phyloP scores from a whole-genome alignment of 1,140 invertebrate genomes.

The Brachionus paranguensis region DNA sequence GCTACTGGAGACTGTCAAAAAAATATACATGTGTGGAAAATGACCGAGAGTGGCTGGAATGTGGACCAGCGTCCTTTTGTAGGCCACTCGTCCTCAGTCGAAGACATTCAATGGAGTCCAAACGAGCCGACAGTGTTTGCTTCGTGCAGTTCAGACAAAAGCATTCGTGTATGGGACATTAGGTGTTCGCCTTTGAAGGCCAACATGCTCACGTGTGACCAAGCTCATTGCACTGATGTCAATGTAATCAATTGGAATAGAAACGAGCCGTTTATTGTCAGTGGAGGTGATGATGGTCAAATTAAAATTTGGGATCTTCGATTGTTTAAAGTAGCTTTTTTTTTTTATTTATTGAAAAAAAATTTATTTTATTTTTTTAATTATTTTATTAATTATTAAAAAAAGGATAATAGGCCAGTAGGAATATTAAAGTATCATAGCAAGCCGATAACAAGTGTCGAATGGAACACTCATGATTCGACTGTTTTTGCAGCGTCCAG shows the following conservation, averaged over 20 bases:
- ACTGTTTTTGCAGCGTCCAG: conserved; percentile 87
- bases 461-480: conserved; percentile 88
- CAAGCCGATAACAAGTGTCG: conserved; percentile 83
- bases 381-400: not conserved
- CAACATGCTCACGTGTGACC: conserved; percentile 78
- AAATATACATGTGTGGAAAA: conserved; percentile 87
- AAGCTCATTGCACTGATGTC: conserved; percentile 83
- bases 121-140: conserved; percentile 78
- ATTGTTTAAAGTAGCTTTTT: conserved; percentile 64
- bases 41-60: conserved; percentile 70
- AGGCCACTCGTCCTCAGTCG: conserved; percentile 84
- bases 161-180: conserved; percentile 65
- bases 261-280: conserved; percentile 76
- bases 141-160: conserved; percentile 88
- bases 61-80: conserved; percentile 79
- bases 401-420: conserved; percentile 65
- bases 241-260: conserved; percentile 97
- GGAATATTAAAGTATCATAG: conserved; percentile 89
- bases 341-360: not conserved
- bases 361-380: not conserved
- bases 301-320: conserved; percentile 92
- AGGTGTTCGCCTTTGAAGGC: conserved; percentile 75
- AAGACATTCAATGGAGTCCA: conserved; percentile 98
- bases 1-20: conserved; percentile 82
- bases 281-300: conserved; percentile 89